Evolutionary conservation across 2,113 vertebrate species (phyloP), one percentile per base, ranked within the genome.

Genomic region (Colistium nudipinnis): DNA sequence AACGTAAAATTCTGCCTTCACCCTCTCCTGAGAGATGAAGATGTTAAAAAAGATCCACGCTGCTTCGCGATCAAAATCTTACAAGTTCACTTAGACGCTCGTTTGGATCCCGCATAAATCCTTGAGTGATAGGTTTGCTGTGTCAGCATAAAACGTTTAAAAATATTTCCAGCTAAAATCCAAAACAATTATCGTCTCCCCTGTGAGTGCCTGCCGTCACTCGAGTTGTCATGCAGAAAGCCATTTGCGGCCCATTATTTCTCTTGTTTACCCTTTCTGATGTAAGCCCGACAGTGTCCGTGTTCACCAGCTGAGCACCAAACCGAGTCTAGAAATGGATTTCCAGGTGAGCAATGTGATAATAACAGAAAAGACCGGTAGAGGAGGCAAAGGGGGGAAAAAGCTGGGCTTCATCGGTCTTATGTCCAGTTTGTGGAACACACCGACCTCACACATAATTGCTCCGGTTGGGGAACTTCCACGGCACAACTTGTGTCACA

Each of bases 311-410:
- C 72, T 55, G 55, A 82, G 64, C 55, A 70, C 47, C 68, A 77
- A 77, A 80, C 76, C 74, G 48, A 86, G 80, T 64, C 82, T 65
- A 91, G 87, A 84, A 85, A 90, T 87, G 43, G 68, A 59, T 76
- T 70, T 87, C 60, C 31, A 85, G 81, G 71, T 82, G 71, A 89
- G 71, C 51, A 13, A 80, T 81, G 78, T 72, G 74, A 80, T 80
- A 80, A 82, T 66, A 75, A 75, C 70, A 77, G 63, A 36, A 22
- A 76, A 63, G 43, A 55, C 77, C 41, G 56, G 70, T 71, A 63
- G 64, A 70, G 69, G 31, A 65, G 62, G 48, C 68, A 75, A 62
- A 45, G 55, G 55, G 55, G 43, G 55, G 61, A 60, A 74, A 55
- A 19, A 24, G 51, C 44, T 78, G 66, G 38, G 51, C 39, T 78